These are phyloP conservation scores for Toxostoma redivivum DNA, from an alignment of 2,113 vertebrate genomes.

Conservation along the genomic window DNA sequence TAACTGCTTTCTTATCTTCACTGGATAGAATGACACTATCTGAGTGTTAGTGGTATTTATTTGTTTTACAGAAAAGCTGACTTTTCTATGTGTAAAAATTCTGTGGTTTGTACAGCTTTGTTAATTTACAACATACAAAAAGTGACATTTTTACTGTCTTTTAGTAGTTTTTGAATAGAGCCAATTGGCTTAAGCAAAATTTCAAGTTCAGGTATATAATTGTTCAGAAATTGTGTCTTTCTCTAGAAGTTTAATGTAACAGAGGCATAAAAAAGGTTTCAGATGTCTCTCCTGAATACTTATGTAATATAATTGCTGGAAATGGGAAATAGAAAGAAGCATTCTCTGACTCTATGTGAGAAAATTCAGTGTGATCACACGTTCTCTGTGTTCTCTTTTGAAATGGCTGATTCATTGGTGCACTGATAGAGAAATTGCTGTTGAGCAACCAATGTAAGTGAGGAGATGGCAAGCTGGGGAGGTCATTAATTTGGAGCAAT, in stretches of 20 bases:
- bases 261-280: neutral
- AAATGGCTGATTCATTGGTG: neutral
- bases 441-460: neutral
- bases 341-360: neutral
- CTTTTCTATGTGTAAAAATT: neutral
- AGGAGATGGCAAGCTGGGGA: neutral
- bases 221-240: neutral
- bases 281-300: neutral
- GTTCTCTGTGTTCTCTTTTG: neutral
- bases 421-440: neutral
- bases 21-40: neutral
- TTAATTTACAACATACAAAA: neutral
- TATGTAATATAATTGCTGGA: neutral
- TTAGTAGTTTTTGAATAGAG: neutral
- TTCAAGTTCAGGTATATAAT: neutral
- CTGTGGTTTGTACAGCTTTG: neutral
- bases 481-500: neutral
- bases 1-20: neutral
- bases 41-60: neutral
- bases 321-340: neutral
- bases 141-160: neutral
- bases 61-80: neutral
- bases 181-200: neutral
- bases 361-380: neutral
- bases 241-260: neutral